Percentiles rank a stretch among this genome's conserved stretches.
phyloP scores from a whole-genome alignment of 2,888 invertebrate species.

The Orthosia gothica region DNA sequence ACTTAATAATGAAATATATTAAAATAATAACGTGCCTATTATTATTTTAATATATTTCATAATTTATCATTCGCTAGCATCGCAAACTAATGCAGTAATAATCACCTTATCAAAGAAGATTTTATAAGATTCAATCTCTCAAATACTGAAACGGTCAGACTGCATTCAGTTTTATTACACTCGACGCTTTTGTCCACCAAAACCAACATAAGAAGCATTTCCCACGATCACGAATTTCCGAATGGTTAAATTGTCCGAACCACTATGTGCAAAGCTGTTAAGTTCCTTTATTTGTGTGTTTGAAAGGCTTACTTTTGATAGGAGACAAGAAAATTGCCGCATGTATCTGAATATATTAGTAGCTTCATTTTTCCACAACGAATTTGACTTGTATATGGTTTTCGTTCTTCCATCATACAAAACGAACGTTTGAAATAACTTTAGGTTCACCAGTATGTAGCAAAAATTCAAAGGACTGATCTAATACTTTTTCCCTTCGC shows the following conservation, averaged over 20 bases:
- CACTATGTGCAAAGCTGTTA: background rate
- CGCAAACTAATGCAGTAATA: too few relatives aligned
- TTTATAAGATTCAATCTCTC: background rate
- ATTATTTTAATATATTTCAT: too few relatives aligned
- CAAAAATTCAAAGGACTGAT: too few relatives aligned
- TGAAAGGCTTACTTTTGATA: background rate
- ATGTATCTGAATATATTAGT: too few relatives aligned
- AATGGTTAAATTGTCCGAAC: background rate
- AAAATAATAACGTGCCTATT: too few relatives aligned
- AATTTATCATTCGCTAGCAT: too few relatives aligned
- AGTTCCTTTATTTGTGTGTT: background rate
- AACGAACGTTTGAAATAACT: background rate
- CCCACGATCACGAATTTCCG: background rate
- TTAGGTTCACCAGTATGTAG: background rate
- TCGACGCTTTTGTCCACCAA: conserved; percentile 1
- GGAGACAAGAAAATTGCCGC: background rate
- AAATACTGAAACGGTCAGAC: background rate
- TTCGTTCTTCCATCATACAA: background rate
- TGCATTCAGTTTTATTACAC: background rate
- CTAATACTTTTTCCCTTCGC: too few relatives aligned
- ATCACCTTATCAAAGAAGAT: too few relatives aligned
- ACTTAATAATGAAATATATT: too few relatives aligned
- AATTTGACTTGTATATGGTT: background rate
- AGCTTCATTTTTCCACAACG: background rate
- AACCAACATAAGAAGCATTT: conserved; percentile 6